Evolutionary conservation across 2,113 vertebrate genomes (phyloP).

Genomic region (Neotoma lepida): DNA sequence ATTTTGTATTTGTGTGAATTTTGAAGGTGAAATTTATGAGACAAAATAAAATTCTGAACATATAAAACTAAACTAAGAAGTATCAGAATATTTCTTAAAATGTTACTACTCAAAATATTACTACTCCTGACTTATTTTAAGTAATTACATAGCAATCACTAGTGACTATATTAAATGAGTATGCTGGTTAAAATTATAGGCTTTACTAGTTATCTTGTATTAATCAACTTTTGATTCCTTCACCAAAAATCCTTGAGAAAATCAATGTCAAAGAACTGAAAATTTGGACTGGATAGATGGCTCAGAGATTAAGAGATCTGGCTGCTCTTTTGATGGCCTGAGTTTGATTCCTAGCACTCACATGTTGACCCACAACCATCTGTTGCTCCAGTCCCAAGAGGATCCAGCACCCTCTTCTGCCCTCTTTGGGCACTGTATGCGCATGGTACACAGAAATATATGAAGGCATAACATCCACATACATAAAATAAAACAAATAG

Average conservation of each 20-base stretch:
- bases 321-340: neutral
- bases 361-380: neutral
- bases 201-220: neutral
- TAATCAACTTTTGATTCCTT: neutral
- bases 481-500: neutral
- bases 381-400: neutral
- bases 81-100: slow-evolving; percentile 22
- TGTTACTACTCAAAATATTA: slow-evolving; percentile 31
- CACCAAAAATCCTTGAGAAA: neutral
- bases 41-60: neutral
- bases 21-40: neutral
- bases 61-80: slow-evolving; percentile 22
- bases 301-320: neutral
- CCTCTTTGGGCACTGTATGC: neutral
- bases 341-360: neutral
- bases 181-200: neutral
- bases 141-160: neutral
- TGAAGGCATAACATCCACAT: neutral
- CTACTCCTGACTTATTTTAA: neutral
- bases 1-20: neutral
- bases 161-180: neutral
- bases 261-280: neutral
- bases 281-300: neutral
- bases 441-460: neutral
- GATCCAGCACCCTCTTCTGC: neutral